Evolutionary conservation across 64 coral and sea anemone species (phyloP).

Genomic region (Cladopsammia gracilis): DNA sequence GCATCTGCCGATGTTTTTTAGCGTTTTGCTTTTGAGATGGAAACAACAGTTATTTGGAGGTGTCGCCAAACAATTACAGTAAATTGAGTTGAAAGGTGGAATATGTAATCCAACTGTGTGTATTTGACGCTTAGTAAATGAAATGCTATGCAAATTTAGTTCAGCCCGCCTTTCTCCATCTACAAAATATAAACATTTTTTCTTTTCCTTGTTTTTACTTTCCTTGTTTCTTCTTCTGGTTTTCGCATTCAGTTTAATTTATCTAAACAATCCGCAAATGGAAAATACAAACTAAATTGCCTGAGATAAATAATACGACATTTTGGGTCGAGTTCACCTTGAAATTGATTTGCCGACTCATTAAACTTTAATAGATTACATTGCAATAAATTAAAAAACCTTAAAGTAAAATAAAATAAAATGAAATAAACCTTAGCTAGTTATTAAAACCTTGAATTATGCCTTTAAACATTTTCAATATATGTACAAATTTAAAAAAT

Average conservation of each 20-base stretch:
- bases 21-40: no score
- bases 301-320: no score
- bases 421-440: background rate
- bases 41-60: no score
- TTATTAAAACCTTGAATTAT: background rate
- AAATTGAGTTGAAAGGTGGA: background rate
- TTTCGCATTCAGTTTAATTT: no score
- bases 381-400: no score
- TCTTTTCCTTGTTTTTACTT: background rate
- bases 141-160: background rate
- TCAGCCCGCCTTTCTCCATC: background rate
- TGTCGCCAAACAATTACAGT: background rate
- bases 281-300: no score
- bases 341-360: background rate
- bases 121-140: background rate
- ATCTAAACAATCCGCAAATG: background rate
- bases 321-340: no score
- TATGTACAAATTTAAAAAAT: no score
- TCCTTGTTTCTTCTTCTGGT: no score
- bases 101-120: background rate
- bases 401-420: background rate
- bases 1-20: no score
- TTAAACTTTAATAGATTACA: conserved; percentile 5
- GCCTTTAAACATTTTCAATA: no score
- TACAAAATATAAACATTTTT: background rate